These are phyloP conservation scores for Anolis carolinensis DNA, from an alignment of 2,113 vertebrate species.

Conservation along the genomic window DNA sequence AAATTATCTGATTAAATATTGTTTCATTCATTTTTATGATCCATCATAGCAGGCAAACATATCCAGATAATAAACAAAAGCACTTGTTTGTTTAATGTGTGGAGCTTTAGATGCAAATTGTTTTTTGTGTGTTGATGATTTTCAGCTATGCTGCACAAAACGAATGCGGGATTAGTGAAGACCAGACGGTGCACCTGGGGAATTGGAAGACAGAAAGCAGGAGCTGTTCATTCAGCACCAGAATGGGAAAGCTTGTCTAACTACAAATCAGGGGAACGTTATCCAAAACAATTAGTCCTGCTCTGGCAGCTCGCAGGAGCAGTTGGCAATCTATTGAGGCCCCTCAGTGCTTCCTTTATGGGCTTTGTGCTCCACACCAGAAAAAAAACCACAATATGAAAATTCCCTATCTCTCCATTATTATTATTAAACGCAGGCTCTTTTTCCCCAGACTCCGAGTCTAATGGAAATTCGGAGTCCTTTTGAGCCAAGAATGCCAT, in stretches of 20 bases:
- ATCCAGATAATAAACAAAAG: constrained; percentile 29
- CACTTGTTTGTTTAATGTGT: constrained; percentile 23
- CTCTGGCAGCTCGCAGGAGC: constrained; percentile 10
- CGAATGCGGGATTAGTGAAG: neutral
- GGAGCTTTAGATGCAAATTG: constrained; percentile 16
- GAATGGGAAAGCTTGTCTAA: constrained; percentile 33
- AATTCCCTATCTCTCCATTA: constrained; percentile 9
- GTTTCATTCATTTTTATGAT: neutral
- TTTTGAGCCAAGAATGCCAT: neutral
- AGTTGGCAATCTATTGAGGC: constrained; percentile 13
- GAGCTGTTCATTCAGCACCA: constrained; percentile 18
- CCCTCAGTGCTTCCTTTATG: neutral
- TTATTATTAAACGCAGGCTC: constrained; percentile 40
- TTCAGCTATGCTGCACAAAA: constrained; percentile 1
- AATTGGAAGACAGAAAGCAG: neutral
- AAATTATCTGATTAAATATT: neutral
- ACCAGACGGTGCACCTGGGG: neutral
- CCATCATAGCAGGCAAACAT: neutral
- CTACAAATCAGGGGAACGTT: constrained; percentile 23
- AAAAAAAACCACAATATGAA: neutral
- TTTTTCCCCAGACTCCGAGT: constrained; percentile 11
- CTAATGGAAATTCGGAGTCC: constrained; percentile 1
- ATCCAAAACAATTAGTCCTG: neutral
- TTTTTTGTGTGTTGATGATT: neutral
- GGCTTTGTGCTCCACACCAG: neutral